These are phyloP conservation scores for Vidua macroura DNA, from an alignment of 2,113 vertebrate species.

Conservation along the genomic window DNA sequence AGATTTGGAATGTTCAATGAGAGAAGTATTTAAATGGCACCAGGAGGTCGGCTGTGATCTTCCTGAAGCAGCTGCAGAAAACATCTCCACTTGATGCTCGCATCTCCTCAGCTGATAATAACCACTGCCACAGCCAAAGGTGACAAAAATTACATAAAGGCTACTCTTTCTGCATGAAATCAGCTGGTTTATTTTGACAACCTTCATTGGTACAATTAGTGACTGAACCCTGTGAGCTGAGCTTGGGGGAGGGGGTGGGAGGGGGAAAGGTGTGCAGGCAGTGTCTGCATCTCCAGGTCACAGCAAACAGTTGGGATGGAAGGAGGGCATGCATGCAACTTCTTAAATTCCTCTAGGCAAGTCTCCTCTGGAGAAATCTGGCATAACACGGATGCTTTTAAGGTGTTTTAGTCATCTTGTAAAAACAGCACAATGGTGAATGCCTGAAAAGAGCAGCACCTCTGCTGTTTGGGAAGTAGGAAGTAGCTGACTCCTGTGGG, in stretches of 20 bases:
- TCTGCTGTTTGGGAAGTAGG: not conserved
- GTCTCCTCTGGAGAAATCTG: not conserved
- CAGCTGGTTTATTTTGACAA: not conserved
- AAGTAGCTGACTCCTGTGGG: not conserved
- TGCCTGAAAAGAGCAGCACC: not conserved
- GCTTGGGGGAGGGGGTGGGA: not conserved
- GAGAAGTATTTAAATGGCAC: not conserved
- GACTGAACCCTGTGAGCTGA: fast-evolving
- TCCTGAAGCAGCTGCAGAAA: not conserved
- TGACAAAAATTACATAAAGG: not conserved
- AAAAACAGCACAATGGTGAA: not conserved
- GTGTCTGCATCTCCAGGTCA: not conserved
- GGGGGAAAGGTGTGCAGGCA: not conserved
- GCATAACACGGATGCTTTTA: not conserved
- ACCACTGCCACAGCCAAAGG: not conserved
- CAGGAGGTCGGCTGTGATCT: not conserved
- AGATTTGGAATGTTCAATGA: not conserved
- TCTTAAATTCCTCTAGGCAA: not conserved
- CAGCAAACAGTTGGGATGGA: not conserved
- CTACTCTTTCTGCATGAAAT: not conserved
- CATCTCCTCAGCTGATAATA: not conserved
- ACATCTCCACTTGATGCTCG: not conserved
- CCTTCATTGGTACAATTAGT: too few species aligned
- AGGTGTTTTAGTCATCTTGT: not conserved
- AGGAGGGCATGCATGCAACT: not conserved